Percentiles rank a stretch among this genome's conserved stretches.
Conservation (phyloP, 2,888 invertebrate species). For the Sycophila texana region DNA sequence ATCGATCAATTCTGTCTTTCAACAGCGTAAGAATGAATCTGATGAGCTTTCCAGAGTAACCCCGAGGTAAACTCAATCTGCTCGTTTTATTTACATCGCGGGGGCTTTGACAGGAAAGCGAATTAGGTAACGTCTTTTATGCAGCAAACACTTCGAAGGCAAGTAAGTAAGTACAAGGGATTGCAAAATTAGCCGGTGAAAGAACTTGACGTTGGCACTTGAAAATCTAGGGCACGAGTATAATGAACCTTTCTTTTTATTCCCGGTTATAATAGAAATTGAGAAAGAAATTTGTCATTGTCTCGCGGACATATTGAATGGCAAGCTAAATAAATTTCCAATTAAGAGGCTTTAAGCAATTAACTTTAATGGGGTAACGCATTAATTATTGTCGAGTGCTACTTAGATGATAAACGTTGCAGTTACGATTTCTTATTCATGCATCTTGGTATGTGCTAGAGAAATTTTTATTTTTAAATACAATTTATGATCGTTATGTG, state of each 20-base stretch:
- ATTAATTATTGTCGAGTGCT: no score
- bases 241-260: background rate
- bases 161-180: background rate
- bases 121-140: background rate
- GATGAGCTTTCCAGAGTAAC: slow-evolving; percentile 9
- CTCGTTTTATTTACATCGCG: slow-evolving; percentile 33
- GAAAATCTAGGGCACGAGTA: slow-evolving; percentile 6
- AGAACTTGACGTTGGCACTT: background rate
- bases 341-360: no score
- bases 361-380: no score
- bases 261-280: no score
- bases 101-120: slow-evolving; percentile 14
- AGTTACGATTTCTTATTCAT: no score
- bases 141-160: background rate
- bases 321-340: no score
- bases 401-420: no score
- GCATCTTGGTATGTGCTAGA: no score
- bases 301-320: no score
- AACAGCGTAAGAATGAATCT: background rate
- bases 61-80: slow-evolving; percentile 2
- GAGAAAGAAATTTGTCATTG: no score
- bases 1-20: slow-evolving; percentile 36
- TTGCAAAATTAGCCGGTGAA: background rate
- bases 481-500: no score
- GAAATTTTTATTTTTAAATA: no score